Evolutionary conservation across 2,888 invertebrate species (phyloP), one percentile per base, ranked within the genome.

Genomic region (Mechanitis messenoides): DNA sequence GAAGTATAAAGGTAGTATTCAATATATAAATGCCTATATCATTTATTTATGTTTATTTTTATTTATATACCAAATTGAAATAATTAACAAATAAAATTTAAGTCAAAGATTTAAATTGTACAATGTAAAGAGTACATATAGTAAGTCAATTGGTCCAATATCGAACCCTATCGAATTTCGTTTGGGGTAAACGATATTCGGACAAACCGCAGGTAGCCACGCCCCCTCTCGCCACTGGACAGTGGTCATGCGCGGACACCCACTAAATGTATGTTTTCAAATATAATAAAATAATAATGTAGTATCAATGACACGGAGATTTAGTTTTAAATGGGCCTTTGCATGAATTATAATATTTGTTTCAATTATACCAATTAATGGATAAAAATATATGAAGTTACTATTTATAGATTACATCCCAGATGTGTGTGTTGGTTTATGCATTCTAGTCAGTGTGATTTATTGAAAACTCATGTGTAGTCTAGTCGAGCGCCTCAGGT

Each of bases 181-280:
- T 50, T 50, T 50, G 64, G 66, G 75, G 77, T 77, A 74, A 79
- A 75, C 77, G 74, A 72, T 79, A 81, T 67, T 61, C 75, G 66
- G 64, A 72, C 72, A 67, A 50, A 31, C 50, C 67, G 60, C 68
- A 67, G 68, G 64, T 65, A 69, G 84, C 86, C 89, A 79, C 88
- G 86, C 88, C 83, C 85, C 69, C 74, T 57, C 67, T 71, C 75
- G 78, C 72, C 71, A 87, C 72, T 85, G 89, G 89, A 86, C 89
- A 87, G 70, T 87, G 88, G 89, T 89, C 87, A 87, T 87, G 88
- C 88, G 87, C 87, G 58, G 68, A 79, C 76, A 69, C 76, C 77
- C 74, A 82, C 85, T 79, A 45, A 58, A 59, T 54, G 56, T 60
- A 20, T 20, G 20, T 20, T 20, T 20, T 20, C 20, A 20, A 20